Conservation (phyloP, 2,888 invertebrate species). For the Dolichomitus sp. region DNA sequence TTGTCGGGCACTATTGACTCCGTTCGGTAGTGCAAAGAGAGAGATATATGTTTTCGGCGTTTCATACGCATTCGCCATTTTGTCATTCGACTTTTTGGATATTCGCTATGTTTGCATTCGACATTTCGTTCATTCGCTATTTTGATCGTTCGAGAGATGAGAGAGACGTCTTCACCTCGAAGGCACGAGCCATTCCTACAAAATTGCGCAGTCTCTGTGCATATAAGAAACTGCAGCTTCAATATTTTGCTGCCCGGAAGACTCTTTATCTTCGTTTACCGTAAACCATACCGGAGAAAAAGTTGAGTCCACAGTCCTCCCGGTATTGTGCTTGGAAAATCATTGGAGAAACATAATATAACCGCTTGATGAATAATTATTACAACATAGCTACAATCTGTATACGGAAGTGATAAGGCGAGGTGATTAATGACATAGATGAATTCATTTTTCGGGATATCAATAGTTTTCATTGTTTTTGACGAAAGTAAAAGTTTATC, state of each 20-base stretch:
- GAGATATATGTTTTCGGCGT: too few species aligned
- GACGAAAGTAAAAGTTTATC: background rate
- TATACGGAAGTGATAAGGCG: background rate
- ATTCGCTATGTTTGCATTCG: too few species aligned
- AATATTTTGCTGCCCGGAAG: slow-evolving; percentile 21
- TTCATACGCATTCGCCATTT: too few species aligned
- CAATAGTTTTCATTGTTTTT: too few species aligned
- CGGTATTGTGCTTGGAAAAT: background rate
- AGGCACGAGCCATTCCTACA: slow-evolving; percentile 49
- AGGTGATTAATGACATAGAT: too few species aligned
- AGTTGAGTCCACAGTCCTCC: slow-evolving; percentile 32
- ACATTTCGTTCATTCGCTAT: too few species aligned
- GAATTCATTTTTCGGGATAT: too few species aligned
- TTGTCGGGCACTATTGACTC: too few species aligned
- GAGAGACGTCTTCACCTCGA: slow-evolving; percentile 71
- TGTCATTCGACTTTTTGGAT: too few species aligned
- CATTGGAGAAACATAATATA: slow-evolving; percentile 25
- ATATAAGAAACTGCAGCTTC: slow-evolving; percentile 63
- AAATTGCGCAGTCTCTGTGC: slow-evolving; percentile 58
- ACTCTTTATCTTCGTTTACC: slow-evolving; percentile 60
- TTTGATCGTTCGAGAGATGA: slow-evolving; percentile 75
- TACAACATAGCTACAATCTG: background rate
- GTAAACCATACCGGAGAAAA: slow-evolving; percentile 49
- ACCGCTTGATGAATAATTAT: slow-evolving; percentile 14
- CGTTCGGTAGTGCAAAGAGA: too few species aligned